phyloP scores from a whole-genome alignment of 2,888 invertebrate species.

The Tubulanus polymorphus region DNA sequence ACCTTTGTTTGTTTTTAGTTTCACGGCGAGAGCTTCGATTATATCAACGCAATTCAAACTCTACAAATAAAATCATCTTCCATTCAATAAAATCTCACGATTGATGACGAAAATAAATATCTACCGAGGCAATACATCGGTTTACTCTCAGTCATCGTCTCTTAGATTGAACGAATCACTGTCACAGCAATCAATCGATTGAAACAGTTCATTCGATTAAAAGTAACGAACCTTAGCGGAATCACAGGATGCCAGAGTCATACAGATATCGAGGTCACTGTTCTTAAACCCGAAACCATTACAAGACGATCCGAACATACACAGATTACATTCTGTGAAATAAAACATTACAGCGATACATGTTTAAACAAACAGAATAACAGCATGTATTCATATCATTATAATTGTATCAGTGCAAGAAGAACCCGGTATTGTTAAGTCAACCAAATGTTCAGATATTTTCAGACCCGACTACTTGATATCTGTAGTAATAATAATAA shows the following conservation, averaged over 20 bases:
- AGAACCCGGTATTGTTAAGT: no score
- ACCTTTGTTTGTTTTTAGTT: conserved; percentile 44
- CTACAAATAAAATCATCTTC: conserved; percentile 29
- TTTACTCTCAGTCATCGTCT: no score
- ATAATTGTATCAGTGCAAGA: no score
- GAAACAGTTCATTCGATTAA: no score
- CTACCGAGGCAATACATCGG: no score
- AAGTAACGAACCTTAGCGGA: not conserved
- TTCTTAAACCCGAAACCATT: conserved; percentile 61
- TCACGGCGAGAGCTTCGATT: conserved; percentile 52
- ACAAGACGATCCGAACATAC: conserved; percentile 60
- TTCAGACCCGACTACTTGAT: no score
- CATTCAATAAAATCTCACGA: no score
- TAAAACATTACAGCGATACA: not conserved
- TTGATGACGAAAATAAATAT: no score
- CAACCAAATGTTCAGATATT: no score
- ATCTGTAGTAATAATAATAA: no score
- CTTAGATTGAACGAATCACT: no score
- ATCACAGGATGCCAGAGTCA: conserved; percentile 53
- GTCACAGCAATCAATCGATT: no score
- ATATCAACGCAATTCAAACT: conserved; percentile 44
- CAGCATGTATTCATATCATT: not conserved
- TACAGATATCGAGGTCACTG: conserved; percentile 62
- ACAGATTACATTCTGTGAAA: conserved; percentile 52
- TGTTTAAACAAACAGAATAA: not conserved